phyloP scores from a whole-genome alignment of 2,888 invertebrate genomes.

The Osedax fenrisi region DNA sequence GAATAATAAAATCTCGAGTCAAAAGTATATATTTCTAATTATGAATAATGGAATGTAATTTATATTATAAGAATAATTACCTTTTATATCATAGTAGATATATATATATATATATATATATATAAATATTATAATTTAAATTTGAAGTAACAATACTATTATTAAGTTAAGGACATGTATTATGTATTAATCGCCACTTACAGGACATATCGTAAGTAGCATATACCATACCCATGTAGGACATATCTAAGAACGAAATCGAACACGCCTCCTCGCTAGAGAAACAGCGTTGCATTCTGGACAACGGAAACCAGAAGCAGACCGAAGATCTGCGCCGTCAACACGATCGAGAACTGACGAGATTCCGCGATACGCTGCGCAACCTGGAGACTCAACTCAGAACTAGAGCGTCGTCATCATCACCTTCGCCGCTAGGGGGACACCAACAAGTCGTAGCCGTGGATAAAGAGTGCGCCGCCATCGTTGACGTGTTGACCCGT shows the following conservation, averaged over 20 bases:
- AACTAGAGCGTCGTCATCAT: not conserved
- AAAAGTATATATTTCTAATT: too few relatives aligned
- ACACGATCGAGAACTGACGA: not conserved
- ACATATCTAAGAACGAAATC: not conserved
- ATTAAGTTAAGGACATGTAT: too few relatives aligned
- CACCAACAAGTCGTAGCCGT: constrained; percentile 43
- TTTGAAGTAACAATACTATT: not conserved
- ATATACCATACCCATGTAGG: not conserved
- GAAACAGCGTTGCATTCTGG: constrained; percentile 31
- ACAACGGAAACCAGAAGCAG: constrained; percentile 35
- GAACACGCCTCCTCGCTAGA: constrained; percentile 28
- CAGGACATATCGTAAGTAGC: too few relatives aligned
- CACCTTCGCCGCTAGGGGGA: constrained; percentile 39
- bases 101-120: not conserved
- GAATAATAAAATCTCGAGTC: too few relatives aligned
- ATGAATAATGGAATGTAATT: too few relatives aligned
- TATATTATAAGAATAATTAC: too few relatives aligned
- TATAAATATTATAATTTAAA: not conserved
- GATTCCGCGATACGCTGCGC: not conserved
- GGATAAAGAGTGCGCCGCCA: constrained; percentile 45
- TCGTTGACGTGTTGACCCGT: constrained; percentile 41
- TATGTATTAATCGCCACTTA: too few relatives aligned
- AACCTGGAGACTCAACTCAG: not conserved
- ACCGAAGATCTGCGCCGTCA: constrained; percentile 28
- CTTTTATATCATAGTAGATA: too few relatives aligned